phyloP scores from a whole-genome alignment of 2,888 invertebrate species.

The Frankliniella intonsa region DNA sequence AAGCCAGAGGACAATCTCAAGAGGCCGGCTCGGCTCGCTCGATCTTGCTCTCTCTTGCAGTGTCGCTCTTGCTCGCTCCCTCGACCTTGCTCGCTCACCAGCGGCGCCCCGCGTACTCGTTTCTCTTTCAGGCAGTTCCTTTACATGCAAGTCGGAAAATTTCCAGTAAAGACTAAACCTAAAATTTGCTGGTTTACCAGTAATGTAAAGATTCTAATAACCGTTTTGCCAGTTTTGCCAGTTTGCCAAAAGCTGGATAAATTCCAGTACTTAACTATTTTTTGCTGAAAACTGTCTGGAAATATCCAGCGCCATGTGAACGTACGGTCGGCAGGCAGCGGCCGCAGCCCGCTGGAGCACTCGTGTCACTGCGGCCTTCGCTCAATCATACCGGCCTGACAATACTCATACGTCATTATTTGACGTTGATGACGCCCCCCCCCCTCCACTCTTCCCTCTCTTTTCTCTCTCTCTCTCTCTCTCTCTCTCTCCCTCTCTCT shows the following conservation, averaged over 20 bases:
- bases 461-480: neutral
- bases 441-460: neutral
- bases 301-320: too few relatives aligned
- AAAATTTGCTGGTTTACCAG: neutral
- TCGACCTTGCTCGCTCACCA: too few relatives aligned
- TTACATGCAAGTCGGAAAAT: too few relatives aligned
- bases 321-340: too few relatives aligned
- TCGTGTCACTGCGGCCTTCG: neutral
- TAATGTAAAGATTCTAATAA: too few relatives aligned
- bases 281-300: too few relatives aligned
- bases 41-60: neutral
- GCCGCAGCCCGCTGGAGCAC: too few relatives aligned
- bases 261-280: too few relatives aligned
- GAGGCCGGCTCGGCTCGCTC: too few relatives aligned
- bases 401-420: constrained; percentile 10
- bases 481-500: neutral
- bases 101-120: too few relatives aligned
- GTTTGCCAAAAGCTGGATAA: neutral
- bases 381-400: neutral
- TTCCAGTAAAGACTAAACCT: too few relatives aligned
- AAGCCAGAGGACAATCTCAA: neutral
- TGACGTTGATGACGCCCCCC: constrained; percentile 1
- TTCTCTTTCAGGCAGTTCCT: too few relatives aligned
- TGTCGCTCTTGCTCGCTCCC: neutral
- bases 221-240: neutral